These are phyloP conservation scores for Tachystola acroxantha DNA, from an alignment of 2,888 invertebrate species.

Conservation along the genomic window DNA sequence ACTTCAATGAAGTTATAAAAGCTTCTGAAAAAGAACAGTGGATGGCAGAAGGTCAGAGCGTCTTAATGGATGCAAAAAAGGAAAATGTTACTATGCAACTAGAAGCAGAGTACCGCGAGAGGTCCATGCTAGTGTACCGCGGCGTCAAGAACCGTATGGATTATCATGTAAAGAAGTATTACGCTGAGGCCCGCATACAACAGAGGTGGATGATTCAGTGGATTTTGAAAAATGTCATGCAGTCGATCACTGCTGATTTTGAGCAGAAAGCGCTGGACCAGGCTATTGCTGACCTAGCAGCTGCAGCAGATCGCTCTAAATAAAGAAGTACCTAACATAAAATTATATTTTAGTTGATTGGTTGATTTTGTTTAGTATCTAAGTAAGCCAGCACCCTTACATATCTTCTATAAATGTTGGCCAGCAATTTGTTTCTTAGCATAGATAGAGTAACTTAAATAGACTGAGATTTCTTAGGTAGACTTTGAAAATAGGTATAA, in stretches of 20 bases:
- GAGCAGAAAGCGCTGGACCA: slow-evolving; percentile 90
- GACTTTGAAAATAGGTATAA: too few species aligned
- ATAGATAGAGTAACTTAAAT: too few species aligned
- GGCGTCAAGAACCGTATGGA: slow-evolving; percentile 88
- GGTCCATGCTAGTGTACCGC: slow-evolving; percentile 70
- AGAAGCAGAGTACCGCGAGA: slow-evolving; percentile 91
- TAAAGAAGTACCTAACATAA: too few species aligned
- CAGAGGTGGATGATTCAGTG: slow-evolving; percentile 97
- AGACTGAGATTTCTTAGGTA: too few species aligned
- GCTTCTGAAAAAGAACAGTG: slow-evolving; percentile 83
- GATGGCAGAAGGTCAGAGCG: slow-evolving; percentile 85
- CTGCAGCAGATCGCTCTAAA: slow-evolving; percentile 74
- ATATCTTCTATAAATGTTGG: too few species aligned
- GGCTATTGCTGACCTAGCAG: slow-evolving; percentile 89
- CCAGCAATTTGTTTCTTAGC: too few species aligned
- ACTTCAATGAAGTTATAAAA: slow-evolving; percentile 72
- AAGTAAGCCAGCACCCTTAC: too few species aligned
- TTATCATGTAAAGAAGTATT: slow-evolving; percentile 91
- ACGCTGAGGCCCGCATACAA: slow-evolving; percentile 86
- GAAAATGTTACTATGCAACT: slow-evolving; percentile 95
- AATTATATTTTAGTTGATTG: too few species aligned
- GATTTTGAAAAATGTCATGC: slow-evolving; percentile 89
- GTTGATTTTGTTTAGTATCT: too few species aligned
- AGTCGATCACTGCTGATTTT: slow-evolving; percentile 89
- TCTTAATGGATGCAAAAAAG: slow-evolving; percentile 89